Percentiles rank a stretch among this genome's conserved stretches.
Evolutionary conservation across 2,113 vertebrate genomes (phyloP).

Genomic region (Typhlomys cinereus): DNA sequence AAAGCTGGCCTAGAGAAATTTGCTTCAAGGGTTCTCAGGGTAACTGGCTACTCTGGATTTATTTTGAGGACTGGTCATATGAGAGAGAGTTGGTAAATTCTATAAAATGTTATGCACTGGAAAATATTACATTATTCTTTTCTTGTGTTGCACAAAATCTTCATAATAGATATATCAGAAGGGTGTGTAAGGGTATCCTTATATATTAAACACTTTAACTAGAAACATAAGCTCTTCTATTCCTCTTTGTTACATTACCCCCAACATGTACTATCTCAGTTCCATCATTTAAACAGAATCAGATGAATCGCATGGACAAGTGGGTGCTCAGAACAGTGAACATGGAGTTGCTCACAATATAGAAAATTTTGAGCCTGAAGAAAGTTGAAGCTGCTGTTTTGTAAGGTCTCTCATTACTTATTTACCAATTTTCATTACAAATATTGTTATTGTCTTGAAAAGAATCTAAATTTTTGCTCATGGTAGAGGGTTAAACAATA

Average conservation of each 20-base stretch:
- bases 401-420: background rate
- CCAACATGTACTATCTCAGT: background rate
- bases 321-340: background rate
- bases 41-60: slow-evolving; percentile 40
- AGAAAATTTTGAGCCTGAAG: background rate
- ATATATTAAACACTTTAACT: background rate
- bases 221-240: background rate
- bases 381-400: background rate
- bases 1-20: slow-evolving; percentile 55
- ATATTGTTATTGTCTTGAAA: slow-evolving; percentile 11
- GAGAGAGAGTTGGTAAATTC: slow-evolving; percentile 54
- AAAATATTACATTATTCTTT: slow-evolving; percentile 33
- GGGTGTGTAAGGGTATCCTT: no score
- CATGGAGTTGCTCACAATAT: background rate
- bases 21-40: slow-evolving; percentile 41
- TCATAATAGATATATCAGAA: background rate
- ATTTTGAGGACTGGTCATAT: slow-evolving; percentile 51
- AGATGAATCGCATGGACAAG: slow-evolving; percentile 39
- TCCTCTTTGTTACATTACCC: background rate
- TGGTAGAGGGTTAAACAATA: slow-evolving; percentile 1
- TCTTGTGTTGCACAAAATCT: background rate
- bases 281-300: slow-evolving; percentile 43
- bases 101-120: slow-evolving; percentile 31
- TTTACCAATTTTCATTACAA: background rate
- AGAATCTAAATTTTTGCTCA: slow-evolving; percentile 9